Percentiles rank a stretch among this genome's conserved stretches.
These are phyloP conservation scores for Scartelaos histophorus DNA, from an alignment of 2,113 vertebrate genomes.

Conservation along the genomic window DNA sequence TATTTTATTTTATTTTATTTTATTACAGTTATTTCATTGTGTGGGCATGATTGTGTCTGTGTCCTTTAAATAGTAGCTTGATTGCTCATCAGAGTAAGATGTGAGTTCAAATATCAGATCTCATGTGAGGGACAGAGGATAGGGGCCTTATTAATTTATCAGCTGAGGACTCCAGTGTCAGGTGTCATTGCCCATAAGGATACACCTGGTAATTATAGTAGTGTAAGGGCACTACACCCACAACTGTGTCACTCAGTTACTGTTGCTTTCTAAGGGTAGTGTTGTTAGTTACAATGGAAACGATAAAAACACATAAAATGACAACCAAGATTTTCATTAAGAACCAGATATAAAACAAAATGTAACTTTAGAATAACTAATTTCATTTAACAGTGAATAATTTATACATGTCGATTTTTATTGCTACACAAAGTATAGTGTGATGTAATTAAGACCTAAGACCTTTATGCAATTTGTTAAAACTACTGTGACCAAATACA, in stretches of 20 bases:
- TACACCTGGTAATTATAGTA: slow-evolving; percentile 48
- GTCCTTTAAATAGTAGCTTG: slow-evolving; percentile 12
- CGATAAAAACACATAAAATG: no score
- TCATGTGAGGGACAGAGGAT: slow-evolving; percentile 60
- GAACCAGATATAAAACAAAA: no score
- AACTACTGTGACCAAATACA: background rate
- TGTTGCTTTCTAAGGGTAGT: slow-evolving; percentile 8
- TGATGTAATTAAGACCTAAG: background rate
- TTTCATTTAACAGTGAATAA: no score
- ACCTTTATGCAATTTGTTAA: background rate
- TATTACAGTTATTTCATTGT: background rate
- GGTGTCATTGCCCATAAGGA: slow-evolving; percentile 51
- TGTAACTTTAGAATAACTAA: no score
- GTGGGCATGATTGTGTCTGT: background rate
- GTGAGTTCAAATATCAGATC: slow-evolving; percentile 63
- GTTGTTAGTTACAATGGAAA: background rate
- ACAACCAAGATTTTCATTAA: no score
- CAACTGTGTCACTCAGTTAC: slow-evolving; percentile 1
- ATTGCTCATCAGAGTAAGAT: slow-evolving; percentile 22
- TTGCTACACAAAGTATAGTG: no score
- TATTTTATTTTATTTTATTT: background rate
- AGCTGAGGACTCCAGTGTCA: slow-evolving; percentile 48
- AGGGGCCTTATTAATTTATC: slow-evolving; percentile 70
- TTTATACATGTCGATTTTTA: no score
- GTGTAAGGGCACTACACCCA: slow-evolving; percentile 20